Conservation (phyloP, 2,888 invertebrate genomes). For the Hermaeophaga mercurialis region DNA sequence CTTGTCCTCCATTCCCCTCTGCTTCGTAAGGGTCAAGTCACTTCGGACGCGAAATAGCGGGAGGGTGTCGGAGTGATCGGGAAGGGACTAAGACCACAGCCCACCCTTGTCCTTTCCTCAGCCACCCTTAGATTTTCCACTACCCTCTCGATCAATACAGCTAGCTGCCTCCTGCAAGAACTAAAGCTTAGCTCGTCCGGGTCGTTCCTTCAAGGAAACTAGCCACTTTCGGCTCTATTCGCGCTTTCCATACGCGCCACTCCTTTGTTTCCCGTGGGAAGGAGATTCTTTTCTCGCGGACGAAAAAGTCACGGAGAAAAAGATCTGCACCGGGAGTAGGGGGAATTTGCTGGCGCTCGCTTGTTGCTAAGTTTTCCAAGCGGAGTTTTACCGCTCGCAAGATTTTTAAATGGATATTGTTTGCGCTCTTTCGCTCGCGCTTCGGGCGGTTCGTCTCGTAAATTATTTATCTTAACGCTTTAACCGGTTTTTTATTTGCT, state of each 20-base stretch:
- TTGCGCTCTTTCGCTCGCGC: slow-evolving; percentile 27
- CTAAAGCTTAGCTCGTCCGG: slow-evolving; percentile 59
- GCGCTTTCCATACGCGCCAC: slow-evolving; percentile 36
- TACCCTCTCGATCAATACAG: slow-evolving; percentile 58
- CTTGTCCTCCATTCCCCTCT: slow-evolving; percentile 38
- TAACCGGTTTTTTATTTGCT: background rate
- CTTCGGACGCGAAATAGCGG: slow-evolving; percentile 14
- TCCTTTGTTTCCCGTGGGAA: slow-evolving; percentile 43
- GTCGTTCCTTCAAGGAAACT: slow-evolving; percentile 55
- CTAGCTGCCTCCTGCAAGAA: slow-evolving; percentile 58
- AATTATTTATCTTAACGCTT: slow-evolving; percentile 25
- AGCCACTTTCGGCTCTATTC: slow-evolving; percentile 48
- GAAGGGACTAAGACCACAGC: slow-evolving; percentile 58
- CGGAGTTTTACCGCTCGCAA: slow-evolving; percentile 23
- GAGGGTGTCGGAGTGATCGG: slow-evolving; percentile 40
- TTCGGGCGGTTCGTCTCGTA: slow-evolving; percentile 11
- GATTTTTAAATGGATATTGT: slow-evolving; percentile 35
- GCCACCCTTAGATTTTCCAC: slow-evolving; percentile 54
- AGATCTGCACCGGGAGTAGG: slow-evolving; percentile 28
- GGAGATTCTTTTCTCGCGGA: slow-evolving; percentile 39
- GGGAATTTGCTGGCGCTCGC: slow-evolving; percentile 28
- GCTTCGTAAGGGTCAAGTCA: slow-evolving; percentile 47
- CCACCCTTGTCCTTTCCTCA: slow-evolving; percentile 58
- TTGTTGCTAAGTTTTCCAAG: slow-evolving; percentile 27
- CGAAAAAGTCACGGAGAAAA: slow-evolving; percentile 40